A percentile compares a stretch with the other conserved stretches of the same genome.
These are phyloP conservation scores for Ochotona princeps DNA, from an alignment of 2,113 vertebrate species.

Conservation along the genomic window DNA sequence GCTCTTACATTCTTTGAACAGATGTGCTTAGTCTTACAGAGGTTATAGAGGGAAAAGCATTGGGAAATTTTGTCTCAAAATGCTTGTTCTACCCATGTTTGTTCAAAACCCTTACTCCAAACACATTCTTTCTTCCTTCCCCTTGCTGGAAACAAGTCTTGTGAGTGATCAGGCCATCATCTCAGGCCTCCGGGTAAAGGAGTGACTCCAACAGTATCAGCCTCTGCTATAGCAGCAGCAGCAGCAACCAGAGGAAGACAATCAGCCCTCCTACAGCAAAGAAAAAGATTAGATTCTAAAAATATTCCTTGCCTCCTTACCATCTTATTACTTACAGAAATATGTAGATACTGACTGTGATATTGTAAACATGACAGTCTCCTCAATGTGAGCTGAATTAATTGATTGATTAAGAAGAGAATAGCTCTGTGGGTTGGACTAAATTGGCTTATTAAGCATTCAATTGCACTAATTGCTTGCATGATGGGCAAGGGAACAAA, in stretches of 20 bases:
- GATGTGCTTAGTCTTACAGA: background rate
- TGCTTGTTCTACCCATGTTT: background rate
- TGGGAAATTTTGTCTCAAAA: background rate
- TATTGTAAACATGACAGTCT: slow-evolving; percentile 85
- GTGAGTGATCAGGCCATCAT: background rate
- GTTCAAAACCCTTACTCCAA: background rate
- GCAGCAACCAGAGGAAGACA: background rate
- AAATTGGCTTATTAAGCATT: slow-evolving; percentile 83
- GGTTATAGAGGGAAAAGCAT: background rate
- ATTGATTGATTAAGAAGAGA: slow-evolving; percentile 84
- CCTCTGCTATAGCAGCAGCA: background rate
- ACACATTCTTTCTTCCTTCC: background rate
- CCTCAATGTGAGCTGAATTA: slow-evolving; percentile 81
- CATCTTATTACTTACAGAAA: slow-evolving; percentile 77
- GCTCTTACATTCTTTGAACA: background rate
- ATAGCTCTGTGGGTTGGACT: slow-evolving; percentile 81
- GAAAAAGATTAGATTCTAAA: slow-evolving; percentile 69
- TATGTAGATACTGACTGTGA: slow-evolving; percentile 70
- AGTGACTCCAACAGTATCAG: background rate
- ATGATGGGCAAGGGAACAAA: slow-evolving; percentile 70
- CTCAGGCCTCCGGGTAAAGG: background rate
- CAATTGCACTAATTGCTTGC: slow-evolving; percentile 78
- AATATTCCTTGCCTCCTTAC: slow-evolving; percentile 71
- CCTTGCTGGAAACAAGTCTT: background rate
- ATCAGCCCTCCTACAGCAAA: background rate